Conservation (phyloP, 2,113 vertebrate genomes). For the Pleuronectes platessa region DNA sequence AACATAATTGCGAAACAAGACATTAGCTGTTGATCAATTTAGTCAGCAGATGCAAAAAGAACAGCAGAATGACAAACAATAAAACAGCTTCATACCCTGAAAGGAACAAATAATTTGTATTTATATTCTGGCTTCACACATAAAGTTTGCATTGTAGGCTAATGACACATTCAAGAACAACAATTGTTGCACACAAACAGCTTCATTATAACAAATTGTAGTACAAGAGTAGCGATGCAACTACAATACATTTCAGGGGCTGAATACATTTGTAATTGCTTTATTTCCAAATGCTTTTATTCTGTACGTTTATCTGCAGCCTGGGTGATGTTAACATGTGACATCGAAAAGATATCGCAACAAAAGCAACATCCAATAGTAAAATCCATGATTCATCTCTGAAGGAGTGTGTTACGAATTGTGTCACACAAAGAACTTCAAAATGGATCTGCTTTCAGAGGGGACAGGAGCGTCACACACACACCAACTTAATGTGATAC, state of each 20-base stretch:
- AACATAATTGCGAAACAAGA: slow-evolving; percentile 54
- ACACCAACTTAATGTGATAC: slow-evolving; percentile 16
- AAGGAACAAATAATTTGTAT: no score
- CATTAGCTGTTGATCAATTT: slow-evolving; percentile 66
- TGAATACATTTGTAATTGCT: slow-evolving; percentile 6
- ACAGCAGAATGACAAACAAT: neutral
- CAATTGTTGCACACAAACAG: slow-evolving; percentile 2
- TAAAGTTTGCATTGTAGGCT: neutral
- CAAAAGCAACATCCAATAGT: slow-evolving; percentile 7
- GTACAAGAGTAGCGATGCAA: neutral
- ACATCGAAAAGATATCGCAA: neutral
- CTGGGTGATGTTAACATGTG: neutral
- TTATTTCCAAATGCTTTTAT: slow-evolving; percentile 14
- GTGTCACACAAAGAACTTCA: slow-evolving; percentile 35
- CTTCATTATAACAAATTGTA: slow-evolving; percentile 6
- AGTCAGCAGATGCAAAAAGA: slow-evolving; percentile 59
- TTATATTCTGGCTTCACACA: neutral
- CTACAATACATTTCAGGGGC: neutral
- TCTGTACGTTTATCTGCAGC: neutral
- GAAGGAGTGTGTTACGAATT: slow-evolving; percentile 29
- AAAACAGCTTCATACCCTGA: slow-evolving; percentile 28
- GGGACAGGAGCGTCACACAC: slow-evolving; percentile 21
- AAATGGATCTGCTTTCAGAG: slow-evolving; percentile 35
- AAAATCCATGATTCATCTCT: slow-evolving; percentile 17
- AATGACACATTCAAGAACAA: slow-evolving; percentile 18